Evolutionary conservation across 2,797 vertebrate species (phyloP).

Genomic region (Poeciliopsis presidionis): DNA sequence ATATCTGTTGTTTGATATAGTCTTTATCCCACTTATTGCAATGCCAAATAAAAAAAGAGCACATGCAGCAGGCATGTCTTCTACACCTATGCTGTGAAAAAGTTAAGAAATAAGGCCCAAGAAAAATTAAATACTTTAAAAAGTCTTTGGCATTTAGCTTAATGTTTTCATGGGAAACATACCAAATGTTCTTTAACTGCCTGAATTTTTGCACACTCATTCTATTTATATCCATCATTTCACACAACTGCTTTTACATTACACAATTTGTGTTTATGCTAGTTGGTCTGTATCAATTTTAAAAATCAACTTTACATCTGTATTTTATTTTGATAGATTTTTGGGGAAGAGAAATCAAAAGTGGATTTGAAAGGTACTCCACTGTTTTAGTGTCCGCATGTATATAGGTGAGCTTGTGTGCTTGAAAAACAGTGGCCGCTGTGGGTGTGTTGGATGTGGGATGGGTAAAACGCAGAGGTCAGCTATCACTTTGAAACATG

Average conservation of each 20-base stretch:
- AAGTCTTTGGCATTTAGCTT: background rate
- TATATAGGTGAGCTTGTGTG: slow-evolving; percentile 22
- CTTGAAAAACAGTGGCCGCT: slow-evolving; percentile 50
- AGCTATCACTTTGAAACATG: slow-evolving; percentile 83
- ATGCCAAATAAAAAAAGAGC: no score
- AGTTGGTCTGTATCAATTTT: background rate
- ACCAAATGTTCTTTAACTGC: background rate
- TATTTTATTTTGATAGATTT: background rate
- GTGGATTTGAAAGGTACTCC: slow-evolving; percentile 2
- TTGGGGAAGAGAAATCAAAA: background rate
- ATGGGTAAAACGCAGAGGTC: slow-evolving; percentile 78
- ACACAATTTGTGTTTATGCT: background rate
- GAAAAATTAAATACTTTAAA: background rate
- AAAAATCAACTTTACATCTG: background rate
- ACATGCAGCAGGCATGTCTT: no score
- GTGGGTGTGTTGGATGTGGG: slow-evolving; percentile 39
- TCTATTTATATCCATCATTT: background rate
- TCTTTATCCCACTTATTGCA: no score
- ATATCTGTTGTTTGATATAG: no score
- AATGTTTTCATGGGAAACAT: background rate
- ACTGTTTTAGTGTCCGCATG: background rate
- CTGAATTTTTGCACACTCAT: background rate
- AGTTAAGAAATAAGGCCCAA: no score
- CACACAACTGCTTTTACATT: background rate
- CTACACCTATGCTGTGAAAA: no score